A percentile compares a stretch with the other conserved stretches of the same genome.
Conservation (phyloP, 2,888 invertebrate species). For the Dendrolimus houi region DNA sequence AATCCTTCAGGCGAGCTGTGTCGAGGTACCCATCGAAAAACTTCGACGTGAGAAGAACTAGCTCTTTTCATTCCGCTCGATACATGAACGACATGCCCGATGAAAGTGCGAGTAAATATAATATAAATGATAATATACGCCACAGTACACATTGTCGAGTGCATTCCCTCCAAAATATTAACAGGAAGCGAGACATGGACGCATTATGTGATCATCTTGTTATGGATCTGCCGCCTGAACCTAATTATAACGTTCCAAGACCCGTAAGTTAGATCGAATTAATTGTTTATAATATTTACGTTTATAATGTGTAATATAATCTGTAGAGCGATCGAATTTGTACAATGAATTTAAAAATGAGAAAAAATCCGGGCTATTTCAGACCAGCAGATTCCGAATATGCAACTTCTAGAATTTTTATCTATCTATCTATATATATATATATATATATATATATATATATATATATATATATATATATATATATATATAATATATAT, state of each 20-base stretch:
- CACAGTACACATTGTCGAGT: constrained; percentile 48
- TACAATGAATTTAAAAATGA: no score
- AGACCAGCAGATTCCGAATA: not conserved
- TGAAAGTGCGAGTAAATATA: constrained; percentile 21
- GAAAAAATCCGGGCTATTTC: no score
- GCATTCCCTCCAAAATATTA: constrained; percentile 63
- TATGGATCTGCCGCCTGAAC: constrained; percentile 56
- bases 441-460: no score
- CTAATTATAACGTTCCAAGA: constrained; percentile 50
- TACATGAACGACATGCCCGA: constrained; percentile 45
- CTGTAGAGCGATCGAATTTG: no score
- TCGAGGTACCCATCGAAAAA: constrained; percentile 43
- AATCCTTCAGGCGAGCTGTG: constrained; percentile 56
- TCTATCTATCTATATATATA: no score
- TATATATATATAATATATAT: no score
- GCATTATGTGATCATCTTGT: constrained; percentile 57
- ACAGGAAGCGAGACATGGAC: constrained; percentile 55
- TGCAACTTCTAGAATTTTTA: constrained; percentile 3
- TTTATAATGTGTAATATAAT: not conserved
- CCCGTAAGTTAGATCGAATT: constrained; percentile 33
- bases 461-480: no score
- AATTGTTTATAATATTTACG: not conserved
- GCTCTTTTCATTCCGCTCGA: constrained; percentile 61
- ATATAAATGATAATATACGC: constrained; percentile 25
- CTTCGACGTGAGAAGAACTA: constrained; percentile 54